Evolutionary conservation across 2,113 vertebrate genomes (phyloP).

Genomic region (Andinoacara biseriatus): DNA sequence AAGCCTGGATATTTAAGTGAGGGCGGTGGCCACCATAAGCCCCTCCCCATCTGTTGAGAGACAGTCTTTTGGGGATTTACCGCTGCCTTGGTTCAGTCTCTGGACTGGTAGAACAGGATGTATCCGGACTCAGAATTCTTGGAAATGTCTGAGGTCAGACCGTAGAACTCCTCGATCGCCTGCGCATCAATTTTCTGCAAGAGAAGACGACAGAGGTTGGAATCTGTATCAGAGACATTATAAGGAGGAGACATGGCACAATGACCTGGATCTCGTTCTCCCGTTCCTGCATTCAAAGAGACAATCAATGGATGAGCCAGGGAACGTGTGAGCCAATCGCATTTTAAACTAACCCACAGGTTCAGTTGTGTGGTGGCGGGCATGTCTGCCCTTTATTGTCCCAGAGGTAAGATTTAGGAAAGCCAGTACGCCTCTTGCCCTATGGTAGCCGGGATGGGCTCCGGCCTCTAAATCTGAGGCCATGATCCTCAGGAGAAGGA

Average conservation of each 20-base stretch:
- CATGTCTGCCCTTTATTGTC: no score
- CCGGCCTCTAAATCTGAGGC: no score
- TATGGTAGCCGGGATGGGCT: no score
- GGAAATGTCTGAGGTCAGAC: conserved; percentile 93
- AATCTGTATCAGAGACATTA: neutral
- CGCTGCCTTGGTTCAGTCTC: conserved; percentile 82
- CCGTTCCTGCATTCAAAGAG: neutral
- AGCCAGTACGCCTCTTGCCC: no score
- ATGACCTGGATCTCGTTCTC: neutral
- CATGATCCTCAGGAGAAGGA: no score
- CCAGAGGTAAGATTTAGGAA: no score
- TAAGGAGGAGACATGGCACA: no score
- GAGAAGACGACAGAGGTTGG: neutral
- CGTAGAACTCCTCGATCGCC: conserved; percentile 95
- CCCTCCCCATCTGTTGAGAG: conserved; percentile 55
- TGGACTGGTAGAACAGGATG: conserved; percentile 95
- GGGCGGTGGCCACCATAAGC: conserved; percentile 44
- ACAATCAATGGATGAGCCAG: no score
- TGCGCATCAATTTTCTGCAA: conserved; percentile 92
- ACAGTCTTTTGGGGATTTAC: conserved; percentile 53
- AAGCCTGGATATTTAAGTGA: conserved; percentile 57
- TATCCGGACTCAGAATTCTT: conserved; percentile 95
- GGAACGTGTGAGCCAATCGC: no score
- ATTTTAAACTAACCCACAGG: no score
- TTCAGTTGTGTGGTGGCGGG: no score